These are phyloP conservation scores for Oeneis ivallda DNA, from an alignment of 2,888 invertebrate genomes.

Conservation along the genomic window DNA sequence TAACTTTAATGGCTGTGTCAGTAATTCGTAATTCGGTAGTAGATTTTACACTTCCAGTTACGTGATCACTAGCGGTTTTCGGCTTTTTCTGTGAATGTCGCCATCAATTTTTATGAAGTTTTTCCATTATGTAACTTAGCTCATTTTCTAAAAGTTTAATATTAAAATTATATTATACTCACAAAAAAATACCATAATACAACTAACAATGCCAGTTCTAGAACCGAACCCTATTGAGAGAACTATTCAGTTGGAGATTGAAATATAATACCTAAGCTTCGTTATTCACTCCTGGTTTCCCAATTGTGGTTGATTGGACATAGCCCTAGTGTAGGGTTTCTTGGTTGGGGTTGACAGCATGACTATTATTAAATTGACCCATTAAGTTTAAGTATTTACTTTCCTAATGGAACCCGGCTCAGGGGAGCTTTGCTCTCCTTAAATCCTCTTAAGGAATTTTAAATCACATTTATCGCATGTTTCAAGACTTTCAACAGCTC, in stretches of 20 bases:
- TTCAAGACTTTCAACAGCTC: neutral
- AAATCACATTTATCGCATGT: neutral
- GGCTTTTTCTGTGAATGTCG: too few relatives aligned
- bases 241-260: neutral
- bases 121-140: too few relatives aligned
- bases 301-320: conserved; percentile 17
- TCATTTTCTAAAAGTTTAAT: too few relatives aligned
- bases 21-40: conserved; percentile 7
- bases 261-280: conserved; percentile 29
- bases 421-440: neutral
- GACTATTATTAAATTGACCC: too few relatives aligned
- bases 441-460: neutral
- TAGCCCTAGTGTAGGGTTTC: conserved; percentile 12
- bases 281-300: conserved; percentile 34
- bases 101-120: too few relatives aligned
- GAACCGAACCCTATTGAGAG: neutral
- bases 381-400: too few relatives aligned
- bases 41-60: neutral
- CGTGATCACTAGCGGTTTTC: too few relatives aligned
- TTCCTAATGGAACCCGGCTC: too few relatives aligned
- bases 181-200: too few relatives aligned
- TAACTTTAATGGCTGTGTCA: neutral
- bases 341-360: neutral
- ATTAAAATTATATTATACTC: too few relatives aligned
- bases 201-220: neutral